Base-by-base conservation (phyloP, 2,113 vertebrate genomes). In the Paradoxurus hermaphroditus region DNA sequence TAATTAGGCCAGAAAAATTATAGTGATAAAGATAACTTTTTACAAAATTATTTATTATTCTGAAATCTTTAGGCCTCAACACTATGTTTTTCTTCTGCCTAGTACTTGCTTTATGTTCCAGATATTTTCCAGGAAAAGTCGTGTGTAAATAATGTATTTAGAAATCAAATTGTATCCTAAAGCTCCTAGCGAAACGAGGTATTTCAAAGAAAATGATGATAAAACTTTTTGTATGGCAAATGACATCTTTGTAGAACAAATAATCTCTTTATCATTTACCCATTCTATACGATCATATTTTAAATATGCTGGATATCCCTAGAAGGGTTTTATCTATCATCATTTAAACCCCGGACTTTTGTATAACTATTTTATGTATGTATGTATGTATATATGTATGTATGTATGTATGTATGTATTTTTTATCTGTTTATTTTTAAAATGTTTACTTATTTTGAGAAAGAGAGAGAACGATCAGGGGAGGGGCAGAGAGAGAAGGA, bases 261-360 rank as follows among this genome's bases (percentile, higher is more conserved):
- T 34, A 51, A 59, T 68, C 31, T 81, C 46, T 19, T 73, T 81
- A 81, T 89, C 44, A 84, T 79, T 96, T 53, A 75, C 84, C 19
- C 25, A 49, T 68, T 89, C 31, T 86, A 34, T 86, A 75, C 53
- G 53, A 77, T 53, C 3, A 46, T 90, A 51, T 83, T 92, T 96
- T 91, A 86, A 82, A 59, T 41, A 90, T 29, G 4, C 31, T 73
- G 23, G 13, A 41, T 86, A 94, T 91, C 21, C 21, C 91, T 81
- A 72, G 68, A 65, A 73, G 44, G 44, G 8, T 96, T 92, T 65
- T 82, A 65, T 11, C 5, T 85, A 14, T 34, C 46, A 81, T 84
- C 21, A 83, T 53, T 91, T 93, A 94, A 94, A 95, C 86, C 44
- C 77, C 31, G 90, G 31, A 86, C 46, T 97, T 94, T 39, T 46